Evolutionary conservation across 2,888 invertebrate species (phyloP).

Genomic region (Acanthosoma haemorrhoidale): DNA sequence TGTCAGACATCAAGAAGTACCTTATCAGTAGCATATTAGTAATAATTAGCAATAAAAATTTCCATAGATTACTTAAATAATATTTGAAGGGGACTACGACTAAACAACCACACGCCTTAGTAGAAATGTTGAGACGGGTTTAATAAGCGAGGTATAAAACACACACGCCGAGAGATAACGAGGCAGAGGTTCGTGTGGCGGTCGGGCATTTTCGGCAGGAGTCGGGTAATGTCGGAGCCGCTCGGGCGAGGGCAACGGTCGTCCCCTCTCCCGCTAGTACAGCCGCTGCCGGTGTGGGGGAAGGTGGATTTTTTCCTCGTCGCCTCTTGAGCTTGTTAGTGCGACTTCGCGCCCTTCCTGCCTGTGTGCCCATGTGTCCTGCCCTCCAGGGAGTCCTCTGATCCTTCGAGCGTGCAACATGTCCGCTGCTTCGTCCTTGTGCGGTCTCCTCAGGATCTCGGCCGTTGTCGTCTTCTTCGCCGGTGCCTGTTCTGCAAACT

Average conservation of each 20-base stretch:
- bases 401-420: background rate
- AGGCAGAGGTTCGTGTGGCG: background rate
- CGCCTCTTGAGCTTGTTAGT: background rate
- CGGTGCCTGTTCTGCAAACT: slow-evolving; percentile 21
- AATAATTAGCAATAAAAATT: too few relatives aligned
- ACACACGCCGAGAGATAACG: background rate
- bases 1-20: too few relatives aligned
- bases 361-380: background rate
- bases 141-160: too few relatives aligned
- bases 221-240: slow-evolving; percentile 27
- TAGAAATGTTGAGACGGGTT: too few relatives aligned
- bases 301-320: background rate
- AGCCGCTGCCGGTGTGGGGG: background rate
- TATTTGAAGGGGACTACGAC: too few relatives aligned
- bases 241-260: slow-evolving; percentile 34
- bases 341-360: background rate
- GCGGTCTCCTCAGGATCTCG: background rate
- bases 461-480: slow-evolving; percentile 10
- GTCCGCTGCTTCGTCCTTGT: background rate
- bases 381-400: background rate
- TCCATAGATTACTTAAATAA: too few relatives aligned
- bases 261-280: slow-evolving; percentile 9
- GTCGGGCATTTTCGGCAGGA: slow-evolving; percentile 20
- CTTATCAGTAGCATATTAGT: too few relatives aligned
- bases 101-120: too few relatives aligned